Conservation (phyloP, 2,797 vertebrate species). For the Brotogeris chrysoptera region DNA sequence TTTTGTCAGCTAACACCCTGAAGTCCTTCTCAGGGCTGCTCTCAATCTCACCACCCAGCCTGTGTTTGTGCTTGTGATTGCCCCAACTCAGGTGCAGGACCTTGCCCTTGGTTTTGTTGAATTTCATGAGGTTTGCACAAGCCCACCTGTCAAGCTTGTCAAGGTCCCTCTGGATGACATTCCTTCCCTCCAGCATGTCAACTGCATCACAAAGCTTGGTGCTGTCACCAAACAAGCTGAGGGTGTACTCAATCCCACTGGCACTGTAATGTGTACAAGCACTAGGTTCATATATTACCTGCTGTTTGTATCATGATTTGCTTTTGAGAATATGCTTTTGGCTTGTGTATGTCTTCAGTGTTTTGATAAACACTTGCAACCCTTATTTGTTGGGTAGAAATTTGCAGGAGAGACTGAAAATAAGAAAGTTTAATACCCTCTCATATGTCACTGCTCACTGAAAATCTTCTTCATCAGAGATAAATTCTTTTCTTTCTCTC, state of each 20-base stretch:
- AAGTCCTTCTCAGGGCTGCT: background rate
- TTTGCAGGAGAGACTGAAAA: background rate
- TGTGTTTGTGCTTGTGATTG: background rate
- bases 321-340: background rate
- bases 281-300: background rate
- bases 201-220: background rate
- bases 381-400: background rate
- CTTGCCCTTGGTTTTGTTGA: background rate
- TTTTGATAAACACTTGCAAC: background rate
- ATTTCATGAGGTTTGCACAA: background rate
- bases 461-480: background rate
- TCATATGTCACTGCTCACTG: accelerated
- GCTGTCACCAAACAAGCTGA: background rate
- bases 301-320: background rate
- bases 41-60: background rate
- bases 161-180: background rate
- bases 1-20: background rate
- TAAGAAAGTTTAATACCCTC: background rate
- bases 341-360: background rate
- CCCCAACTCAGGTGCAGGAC: background rate
- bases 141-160: background rate
- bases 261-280: background rate
- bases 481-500: background rate
- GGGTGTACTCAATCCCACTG: background rate
- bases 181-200: background rate